These are phyloP conservation scores for Trichogramma evanescens DNA, from an alignment of 2,888 invertebrate genomes.

Conservation along the genomic window DNA sequence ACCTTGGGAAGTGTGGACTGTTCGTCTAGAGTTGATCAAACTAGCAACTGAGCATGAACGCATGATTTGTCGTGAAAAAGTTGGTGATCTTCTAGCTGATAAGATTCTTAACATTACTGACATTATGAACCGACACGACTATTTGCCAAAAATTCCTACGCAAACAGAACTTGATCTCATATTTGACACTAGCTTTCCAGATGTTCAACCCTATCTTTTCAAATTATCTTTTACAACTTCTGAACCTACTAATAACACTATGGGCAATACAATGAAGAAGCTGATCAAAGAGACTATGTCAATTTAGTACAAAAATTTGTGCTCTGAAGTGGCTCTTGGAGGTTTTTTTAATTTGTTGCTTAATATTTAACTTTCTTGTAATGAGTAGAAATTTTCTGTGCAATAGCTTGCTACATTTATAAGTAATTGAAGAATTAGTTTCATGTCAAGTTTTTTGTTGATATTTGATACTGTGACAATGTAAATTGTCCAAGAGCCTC, in stretches of 20 bases:
- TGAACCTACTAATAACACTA: slow-evolving; percentile 70
- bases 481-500: too few species aligned
- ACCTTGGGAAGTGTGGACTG: slow-evolving; percentile 98
- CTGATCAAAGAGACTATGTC: slow-evolving; percentile 63
- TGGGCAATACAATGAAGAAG: slow-evolving; percentile 84
- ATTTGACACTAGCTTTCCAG: slow-evolving; percentile 87
- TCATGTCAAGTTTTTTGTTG: too few species aligned
- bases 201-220: slow-evolving; percentile 95
- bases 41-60: slow-evolving; percentile 81
- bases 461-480: too few species aligned
- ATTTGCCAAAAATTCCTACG: slow-evolving; percentile 91
- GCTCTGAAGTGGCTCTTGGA: background rate
- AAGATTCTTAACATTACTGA: slow-evolving; percentile 92
- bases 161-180: slow-evolving; percentile 86
- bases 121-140: slow-evolving; percentile 91
- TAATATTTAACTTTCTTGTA: background rate
- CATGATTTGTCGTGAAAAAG: slow-evolving; percentile 78
- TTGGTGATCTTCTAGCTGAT: slow-evolving; percentile 81
- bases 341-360: background rate
- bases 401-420: too few species aligned
- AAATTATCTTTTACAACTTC: slow-evolving; percentile 80
- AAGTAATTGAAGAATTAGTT: too few species aligned
- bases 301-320: slow-evolving; percentile 16
- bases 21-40: slow-evolving; percentile 81
- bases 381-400: background rate